Evolutionary conservation across 2,113 vertebrate genomes (phyloP).

Genomic region (Gymnorhina tibicen): DNA sequence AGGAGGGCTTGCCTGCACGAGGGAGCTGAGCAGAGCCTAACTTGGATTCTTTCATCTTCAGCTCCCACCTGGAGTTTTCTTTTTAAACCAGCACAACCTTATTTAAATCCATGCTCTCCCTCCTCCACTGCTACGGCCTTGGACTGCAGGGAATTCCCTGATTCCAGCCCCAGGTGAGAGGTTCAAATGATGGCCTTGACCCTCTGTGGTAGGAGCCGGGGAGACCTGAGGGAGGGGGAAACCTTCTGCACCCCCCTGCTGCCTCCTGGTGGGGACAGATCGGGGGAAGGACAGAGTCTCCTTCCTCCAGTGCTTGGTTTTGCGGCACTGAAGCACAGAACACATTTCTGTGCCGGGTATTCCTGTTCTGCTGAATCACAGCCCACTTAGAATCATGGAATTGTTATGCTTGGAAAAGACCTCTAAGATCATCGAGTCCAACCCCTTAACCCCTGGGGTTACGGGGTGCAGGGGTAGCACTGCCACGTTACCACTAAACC

Average conservation of each 20-base stretch:
- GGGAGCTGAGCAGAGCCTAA: not conserved
- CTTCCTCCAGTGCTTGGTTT: not conserved
- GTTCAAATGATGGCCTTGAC: not conserved
- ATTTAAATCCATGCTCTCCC: not conserved
- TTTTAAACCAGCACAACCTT: not conserved
- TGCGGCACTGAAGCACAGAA: not conserved
- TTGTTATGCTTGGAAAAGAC: not conserved
- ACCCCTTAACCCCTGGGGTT: not conserved
- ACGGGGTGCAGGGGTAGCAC: too few relatives aligned
- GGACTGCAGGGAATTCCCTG: not conserved
- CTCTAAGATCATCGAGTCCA: too few relatives aligned
- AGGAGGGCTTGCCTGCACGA: not conserved
- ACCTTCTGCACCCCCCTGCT: not conserved
- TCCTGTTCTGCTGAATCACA: not conserved
- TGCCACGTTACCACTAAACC: not conserved
- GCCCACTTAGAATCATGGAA: not conserved
- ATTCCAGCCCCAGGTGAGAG: not conserved
- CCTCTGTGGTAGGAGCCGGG: not conserved
- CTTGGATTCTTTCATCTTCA: not conserved
- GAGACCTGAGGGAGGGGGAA: not conserved
- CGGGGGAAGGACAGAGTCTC: not conserved
- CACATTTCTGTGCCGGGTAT: not conserved
- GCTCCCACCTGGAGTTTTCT: not conserved
- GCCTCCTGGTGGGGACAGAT: not conserved
- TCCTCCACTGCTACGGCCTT: not conserved